Evolutionary conservation across 2,888 invertebrate species (phyloP), one percentile per base, ranked within the genome.

Genomic region (Ptilodon capucinus): DNA sequence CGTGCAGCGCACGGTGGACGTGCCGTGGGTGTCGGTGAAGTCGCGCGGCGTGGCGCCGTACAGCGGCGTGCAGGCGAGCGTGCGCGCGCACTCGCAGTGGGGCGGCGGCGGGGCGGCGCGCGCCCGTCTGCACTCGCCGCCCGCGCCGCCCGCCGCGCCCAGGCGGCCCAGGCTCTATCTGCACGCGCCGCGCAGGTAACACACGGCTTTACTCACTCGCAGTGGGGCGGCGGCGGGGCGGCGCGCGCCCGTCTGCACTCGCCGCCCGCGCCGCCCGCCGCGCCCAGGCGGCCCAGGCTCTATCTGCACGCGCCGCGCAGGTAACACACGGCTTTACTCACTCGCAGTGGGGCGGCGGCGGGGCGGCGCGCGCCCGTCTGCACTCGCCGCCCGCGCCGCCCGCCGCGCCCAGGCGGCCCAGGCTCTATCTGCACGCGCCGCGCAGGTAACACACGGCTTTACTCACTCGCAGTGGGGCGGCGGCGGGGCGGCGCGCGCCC

Each of bases 31-130:
- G 35, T 86, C 84, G 60, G 92, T 94, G 63, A 81, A 44, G 0
- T 73, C 72, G 4, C 70, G 55, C 9, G 75, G 81, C 39, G 86
- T 94, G 41, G 77, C 92, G 3, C 96, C 97, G 0, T 96, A 95
- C 77, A 94, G 95, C 7, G 84, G 91, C 13, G 79, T 97, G 46
- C 93, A 94, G 47, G 93, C 97, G 16, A 93, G 95, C 1, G 92
- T 98, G 4, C 93, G 95, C 28, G 95, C 97, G 1, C 95, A 94
- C 74, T 97, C 97, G 0, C 95, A 95, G 66, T 98, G 98, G 97
- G 96, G 95, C 13, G 93, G 94, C 2, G 95, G 96, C 0, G 86
- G 92, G 1, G 92, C 93, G 14, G 92, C 94, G 0, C 88, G 93
- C 0, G 92, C 92, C 0, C 85, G 87, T n/a, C 74, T 96, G 0